These are phyloP conservation scores for Diacarnus erythraeanus DNA, from an alignment of 37 sponge, comb jelly and placozoan genomes.

Conservation along the genomic window DNA sequence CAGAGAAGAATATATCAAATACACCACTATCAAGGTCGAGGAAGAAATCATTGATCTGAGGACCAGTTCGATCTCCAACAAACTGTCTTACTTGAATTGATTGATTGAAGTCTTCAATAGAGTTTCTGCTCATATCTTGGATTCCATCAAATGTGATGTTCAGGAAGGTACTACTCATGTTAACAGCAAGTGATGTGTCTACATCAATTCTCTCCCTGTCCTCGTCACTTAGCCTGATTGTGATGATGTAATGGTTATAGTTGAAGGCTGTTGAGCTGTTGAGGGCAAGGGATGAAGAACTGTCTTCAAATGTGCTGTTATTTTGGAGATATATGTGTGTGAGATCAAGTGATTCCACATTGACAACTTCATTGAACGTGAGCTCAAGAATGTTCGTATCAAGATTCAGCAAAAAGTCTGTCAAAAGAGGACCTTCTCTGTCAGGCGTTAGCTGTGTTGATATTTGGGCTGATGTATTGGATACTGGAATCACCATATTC, in stretches of 20 bases:
- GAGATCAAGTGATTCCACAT: conserved; percentile 38
- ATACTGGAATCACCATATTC: conserved; percentile 31
- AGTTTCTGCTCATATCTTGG: conserved; percentile 56
- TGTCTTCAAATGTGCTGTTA: conserved; percentile 4
- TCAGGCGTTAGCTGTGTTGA: conserved; percentile 40
- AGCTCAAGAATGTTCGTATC: conserved; percentile 42
- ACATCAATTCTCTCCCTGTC: conserved; percentile 71
- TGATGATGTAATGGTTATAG: conserved; percentile 60
- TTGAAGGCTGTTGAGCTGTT: conserved; percentile 14
- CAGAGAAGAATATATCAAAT: conserved; percentile 66
- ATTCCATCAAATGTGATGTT: conserved; percentile 63
- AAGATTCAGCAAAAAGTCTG: conserved; percentile 61
- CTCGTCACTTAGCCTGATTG: conserved; percentile 50
- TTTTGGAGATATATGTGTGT: conserved; percentile 51
- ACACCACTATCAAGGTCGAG: conserved; percentile 57
- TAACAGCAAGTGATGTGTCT: conserved; percentile 44
- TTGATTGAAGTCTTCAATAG: conserved; percentile 19
- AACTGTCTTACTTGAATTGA: conserved; percentile 29
- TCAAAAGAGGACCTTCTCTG: conserved; percentile 55
- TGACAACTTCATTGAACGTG: conserved; percentile 87
- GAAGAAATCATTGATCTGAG: conserved; percentile 53
- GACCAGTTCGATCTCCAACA: conserved; percentile 62
- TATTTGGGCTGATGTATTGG: conserved; percentile 6
- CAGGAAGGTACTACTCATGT: conserved; percentile 71
- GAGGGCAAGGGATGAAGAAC: conserved; percentile 40